phyloP scores from a whole-genome alignment of 2,797 vertebrate genomes.

The Manis javanica region DNA sequence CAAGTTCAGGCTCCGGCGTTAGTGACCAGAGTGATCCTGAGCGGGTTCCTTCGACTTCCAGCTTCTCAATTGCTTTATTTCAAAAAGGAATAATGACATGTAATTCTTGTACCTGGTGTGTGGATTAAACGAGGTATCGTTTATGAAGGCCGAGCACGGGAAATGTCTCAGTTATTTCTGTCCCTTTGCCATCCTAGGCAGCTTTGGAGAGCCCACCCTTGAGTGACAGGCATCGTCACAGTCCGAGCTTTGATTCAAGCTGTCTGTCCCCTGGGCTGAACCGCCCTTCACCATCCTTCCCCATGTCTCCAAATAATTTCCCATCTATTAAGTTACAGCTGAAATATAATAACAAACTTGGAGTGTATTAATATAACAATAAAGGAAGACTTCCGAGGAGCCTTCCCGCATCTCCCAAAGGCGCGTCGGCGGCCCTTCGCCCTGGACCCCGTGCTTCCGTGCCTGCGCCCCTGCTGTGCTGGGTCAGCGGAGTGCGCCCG shows the following conservation, averaged over 20 bases:
- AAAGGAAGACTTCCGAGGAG: neutral
- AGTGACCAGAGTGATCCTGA: neutral
- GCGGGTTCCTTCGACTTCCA: neutral
- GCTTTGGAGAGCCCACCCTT: neutral
- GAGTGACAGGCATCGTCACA: neutral
- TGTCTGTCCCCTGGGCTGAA: neutral
- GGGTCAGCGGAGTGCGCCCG: neutral
- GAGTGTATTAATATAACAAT: too few species aligned
- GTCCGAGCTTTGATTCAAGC: neutral
- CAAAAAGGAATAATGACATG: neutral
- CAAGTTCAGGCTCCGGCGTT: neutral
- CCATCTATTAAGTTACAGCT: neutral
- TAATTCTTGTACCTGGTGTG: neutral
- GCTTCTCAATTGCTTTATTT: neutral
- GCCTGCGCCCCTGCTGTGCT: neutral
- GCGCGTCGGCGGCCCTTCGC: neutral
- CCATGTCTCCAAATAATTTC: neutral
- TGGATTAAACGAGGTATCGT: neutral
- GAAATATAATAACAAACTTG: too few species aligned
- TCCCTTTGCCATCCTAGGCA: neutral
- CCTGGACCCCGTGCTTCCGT: rapidly evolving
- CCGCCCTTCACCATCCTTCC: neutral
- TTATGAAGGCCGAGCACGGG: neutral
- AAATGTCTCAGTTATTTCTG: neutral
- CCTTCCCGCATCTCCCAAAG: neutral